Percentiles rank a stretch among this genome's conserved stretches.
These are phyloP conservation scores for Notamacropus eugenii DNA, from an alignment of 2,797 vertebrate genomes.

Conservation along the genomic window DNA sequence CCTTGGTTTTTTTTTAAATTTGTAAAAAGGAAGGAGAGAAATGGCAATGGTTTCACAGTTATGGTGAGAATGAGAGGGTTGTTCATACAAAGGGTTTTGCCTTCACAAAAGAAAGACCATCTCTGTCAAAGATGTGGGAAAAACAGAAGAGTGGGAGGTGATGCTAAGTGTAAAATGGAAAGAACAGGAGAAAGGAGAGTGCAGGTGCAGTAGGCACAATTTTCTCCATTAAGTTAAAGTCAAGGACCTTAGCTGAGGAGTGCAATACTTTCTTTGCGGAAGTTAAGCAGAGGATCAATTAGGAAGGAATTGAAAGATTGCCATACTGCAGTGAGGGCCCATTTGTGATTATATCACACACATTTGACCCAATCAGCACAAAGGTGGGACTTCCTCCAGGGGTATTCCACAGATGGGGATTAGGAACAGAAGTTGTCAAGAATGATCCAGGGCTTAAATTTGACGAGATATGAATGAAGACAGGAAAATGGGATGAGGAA, in stretches of 20 bases:
- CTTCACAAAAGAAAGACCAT: background rate
- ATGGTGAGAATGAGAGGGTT: background rate
- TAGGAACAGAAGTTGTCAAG: background rate
- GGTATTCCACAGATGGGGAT: background rate
- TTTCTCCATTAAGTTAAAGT: background rate
- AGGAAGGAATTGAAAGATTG: background rate
- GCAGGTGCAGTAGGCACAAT: background rate
- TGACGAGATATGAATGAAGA: background rate
- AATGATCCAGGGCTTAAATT: background rate
- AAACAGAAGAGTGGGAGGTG: background rate
- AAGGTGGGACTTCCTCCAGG: background rate
- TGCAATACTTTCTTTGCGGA: background rate
- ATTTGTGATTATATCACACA: background rate
- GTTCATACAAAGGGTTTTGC: background rate
- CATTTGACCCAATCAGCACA: background rate
- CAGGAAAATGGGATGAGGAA: background rate
- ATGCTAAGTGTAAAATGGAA: background rate
- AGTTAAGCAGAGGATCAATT: background rate
- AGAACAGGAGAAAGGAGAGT: background rate
- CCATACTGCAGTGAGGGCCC: background rate
- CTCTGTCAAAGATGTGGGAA: background rate
- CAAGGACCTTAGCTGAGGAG: background rate
- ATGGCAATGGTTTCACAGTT: background rate
- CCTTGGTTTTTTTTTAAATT: background rate
- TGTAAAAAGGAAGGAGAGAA: background rate